Conservation (phyloP, 2,797 vertebrate genomes). For the Typhlichthys subterraneus region DNA sequence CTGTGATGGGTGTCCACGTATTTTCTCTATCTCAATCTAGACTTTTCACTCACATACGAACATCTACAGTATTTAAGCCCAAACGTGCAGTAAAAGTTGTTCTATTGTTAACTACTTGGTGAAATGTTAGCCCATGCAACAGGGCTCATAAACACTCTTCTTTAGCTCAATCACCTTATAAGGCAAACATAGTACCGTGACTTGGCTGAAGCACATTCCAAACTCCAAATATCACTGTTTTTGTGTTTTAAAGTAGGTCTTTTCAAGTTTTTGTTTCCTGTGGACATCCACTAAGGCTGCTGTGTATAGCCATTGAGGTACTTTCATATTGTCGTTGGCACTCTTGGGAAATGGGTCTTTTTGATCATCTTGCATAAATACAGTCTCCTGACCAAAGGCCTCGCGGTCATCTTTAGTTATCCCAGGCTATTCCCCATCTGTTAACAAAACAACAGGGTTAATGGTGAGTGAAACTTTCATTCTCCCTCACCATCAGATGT, state of each 20-base stretch:
- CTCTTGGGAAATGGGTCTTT: constrained; percentile 46
- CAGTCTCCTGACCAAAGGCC: constrained; percentile 51
- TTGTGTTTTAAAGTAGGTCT: constrained; percentile 49
- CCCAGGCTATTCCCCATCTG: constrained; percentile 86
- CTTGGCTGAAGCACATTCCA: constrained; percentile 72
- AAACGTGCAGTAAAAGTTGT: constrained; percentile 15
- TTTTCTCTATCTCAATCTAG: constrained; percentile 18
- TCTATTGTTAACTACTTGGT: constrained; percentile 43
- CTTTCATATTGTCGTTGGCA: constrained; percentile 59
- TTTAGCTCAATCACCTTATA: constrained; percentile 60
- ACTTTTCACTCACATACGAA: constrained; percentile 6
- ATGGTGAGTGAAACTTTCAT: constrained; percentile 48
- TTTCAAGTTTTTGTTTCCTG: constrained; percentile 59
- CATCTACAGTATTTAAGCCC: constrained; percentile 24
- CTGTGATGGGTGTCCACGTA: constrained; percentile 10
- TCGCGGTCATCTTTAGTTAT: constrained; percentile 68
- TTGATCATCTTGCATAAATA: constrained; percentile 69
- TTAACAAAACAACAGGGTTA: constrained; percentile 71
- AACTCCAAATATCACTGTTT: constrained; percentile 51
- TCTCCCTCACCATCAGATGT: neutral
- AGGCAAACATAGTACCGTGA: constrained; percentile 58
- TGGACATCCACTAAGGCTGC: constrained; percentile 56
- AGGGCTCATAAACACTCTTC: constrained; percentile 44
- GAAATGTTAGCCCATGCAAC: constrained; percentile 42
- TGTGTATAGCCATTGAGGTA: constrained; percentile 52